Percentiles rank a stretch among this genome's conserved stretches.
phyloP scores from a whole-genome alignment of 1,140 invertebrate species.

The Sinella curviseta region DNA sequence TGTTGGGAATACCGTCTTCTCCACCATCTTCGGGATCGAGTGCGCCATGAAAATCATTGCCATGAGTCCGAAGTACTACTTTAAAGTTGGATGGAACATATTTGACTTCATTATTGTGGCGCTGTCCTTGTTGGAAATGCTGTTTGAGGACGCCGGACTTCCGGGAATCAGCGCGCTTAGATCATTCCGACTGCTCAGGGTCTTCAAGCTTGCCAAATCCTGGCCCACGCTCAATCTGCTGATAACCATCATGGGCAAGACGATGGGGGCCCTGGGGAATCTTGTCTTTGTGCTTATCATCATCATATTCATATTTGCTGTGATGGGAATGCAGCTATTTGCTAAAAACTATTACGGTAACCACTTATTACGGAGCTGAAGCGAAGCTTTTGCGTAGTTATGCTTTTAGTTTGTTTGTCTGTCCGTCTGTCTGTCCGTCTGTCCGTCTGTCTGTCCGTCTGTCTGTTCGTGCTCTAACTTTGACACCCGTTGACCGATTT shows the following conservation, averaged over 20 bases:
- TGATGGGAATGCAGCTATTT: slow-evolving; percentile 98
- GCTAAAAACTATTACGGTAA: slow-evolving; percentile 87
- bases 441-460: too few species aligned
- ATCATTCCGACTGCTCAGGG: slow-evolving; percentile 94
- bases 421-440: too few species aligned
- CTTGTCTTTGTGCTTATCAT: slow-evolving; percentile 88
- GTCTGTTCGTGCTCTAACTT: too few species aligned
- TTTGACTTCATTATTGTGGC: slow-evolving; percentile 97
- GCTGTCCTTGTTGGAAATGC: slow-evolving; percentile 88
- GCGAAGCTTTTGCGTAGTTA: too few species aligned
- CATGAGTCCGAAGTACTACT: slow-evolving; percentile 95
- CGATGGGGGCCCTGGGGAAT: slow-evolving; percentile 95
- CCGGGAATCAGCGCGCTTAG: slow-evolving; percentile 76
- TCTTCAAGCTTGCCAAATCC: slow-evolving; percentile 98
- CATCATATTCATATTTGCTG: slow-evolving; percentile 97
- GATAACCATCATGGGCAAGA: slow-evolving; percentile 97
- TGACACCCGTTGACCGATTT: too few species aligned
- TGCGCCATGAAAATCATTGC: slow-evolving; percentile 91
- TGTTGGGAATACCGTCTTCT: slow-evolving; percentile 73
- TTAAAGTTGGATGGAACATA: slow-evolving; percentile 80
- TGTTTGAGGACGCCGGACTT: slow-evolving; percentile 77
- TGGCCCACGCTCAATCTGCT: slow-evolving; percentile 98
- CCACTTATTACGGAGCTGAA: too few species aligned
- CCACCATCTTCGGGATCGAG: slow-evolving; percentile 95
- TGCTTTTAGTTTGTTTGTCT: too few species aligned